Evolutionary conservation across 35 echinoderm and acorn worm species (phyloP), one percentile per base, ranked within the genome.

Genomic region (Ophiothrix spiculata): DNA sequence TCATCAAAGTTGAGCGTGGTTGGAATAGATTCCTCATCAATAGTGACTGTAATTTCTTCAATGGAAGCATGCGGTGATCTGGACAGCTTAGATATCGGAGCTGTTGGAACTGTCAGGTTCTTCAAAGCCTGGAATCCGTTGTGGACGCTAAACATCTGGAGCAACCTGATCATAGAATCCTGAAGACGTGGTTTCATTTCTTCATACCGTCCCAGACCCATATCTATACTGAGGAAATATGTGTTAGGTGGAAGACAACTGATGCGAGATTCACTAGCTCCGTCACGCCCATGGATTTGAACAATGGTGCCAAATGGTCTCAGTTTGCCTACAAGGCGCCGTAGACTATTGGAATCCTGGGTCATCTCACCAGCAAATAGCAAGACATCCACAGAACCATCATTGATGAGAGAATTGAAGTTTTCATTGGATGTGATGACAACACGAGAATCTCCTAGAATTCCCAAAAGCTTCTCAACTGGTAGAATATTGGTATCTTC

Each of bases 61-160:
- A 94, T 49, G 21, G 89, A 84, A 33, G 91, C 94, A 74, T 92
- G 91, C 25, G 94, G 87, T 77, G 94, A 86, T 35, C 91, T 41
- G 54, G 94, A 85, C 14, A 97, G 75, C 78, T 97, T 97, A 31
- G 94, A 97, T 83, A 97, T 90, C 35, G 90, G 94, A 82, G 91
- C 90, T 39, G 94, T 97, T 56, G 94, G 94, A 34, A 97, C 92
- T 15, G 94, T 87, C 21, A 97, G 79, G 35, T 91, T 87, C 75
- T 97, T 97, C 33, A 97, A 76, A 34, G 94, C 91, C 63, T 97
- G 94, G 75, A 97, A 97, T 10, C 91, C 94, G 37, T 97, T 97
- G 42, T 97, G 94, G 31, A 97, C 94, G 75, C 94, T 97, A 28
- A 97, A 97, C 8, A 97, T 83, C 75, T 97, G 94, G 21, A 97